Base-by-base conservation (phyloP, 2,797 vertebrate species). In the Pseudochromis fuscus region DNA sequence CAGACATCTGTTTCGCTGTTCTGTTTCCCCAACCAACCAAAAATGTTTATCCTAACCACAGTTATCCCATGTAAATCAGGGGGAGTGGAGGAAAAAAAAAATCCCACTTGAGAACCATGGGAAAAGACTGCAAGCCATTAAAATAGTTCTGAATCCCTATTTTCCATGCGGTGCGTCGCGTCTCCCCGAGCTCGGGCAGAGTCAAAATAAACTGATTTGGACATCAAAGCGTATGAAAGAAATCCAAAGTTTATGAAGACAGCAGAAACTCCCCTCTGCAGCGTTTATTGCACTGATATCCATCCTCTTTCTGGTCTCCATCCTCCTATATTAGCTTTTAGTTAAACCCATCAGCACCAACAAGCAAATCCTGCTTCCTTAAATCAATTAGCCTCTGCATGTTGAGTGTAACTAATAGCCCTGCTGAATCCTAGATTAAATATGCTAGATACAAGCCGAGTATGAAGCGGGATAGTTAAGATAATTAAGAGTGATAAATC, bases 401-500 rank as follows among this genome's bases (percentile, higher is more conserved):
- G 85, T 91, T 88, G 88, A 88, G 90, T 91, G 87, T 89, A 92
- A 91, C 90, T 90, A 92, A 93, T 91, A 90, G 85, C 82, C 84
- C 81, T 73, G 84, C 84, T 88, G 83, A 85, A 89, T 89, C 84
- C 88, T 16, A 89, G 90, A 93, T 91, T 91, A 90, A 93, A 93
- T 90, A 90, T 89, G 85, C 72, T 84, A 80, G 87, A 91, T 91
- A 88, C 88, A 89, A 88, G 85, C 60, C 11, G 78, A 72, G 84
- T 86, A 90, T 86, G 83, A 86, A 78, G 83, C 80, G 13, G 35
- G 79, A 81, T 83, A 81, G 89, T 90, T 90, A 81, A 89, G 89
- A 92, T 93, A 91, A 93, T 93, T 91, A 92, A 88, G 84, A 88
- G 77, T 82, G 88, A 91, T 90, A 91, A 88, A 91, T 88, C 82